Evolutionary conservation across 2,113 vertebrate species (phyloP).

Genomic region (Myrmecobius fasciatus): DNA sequence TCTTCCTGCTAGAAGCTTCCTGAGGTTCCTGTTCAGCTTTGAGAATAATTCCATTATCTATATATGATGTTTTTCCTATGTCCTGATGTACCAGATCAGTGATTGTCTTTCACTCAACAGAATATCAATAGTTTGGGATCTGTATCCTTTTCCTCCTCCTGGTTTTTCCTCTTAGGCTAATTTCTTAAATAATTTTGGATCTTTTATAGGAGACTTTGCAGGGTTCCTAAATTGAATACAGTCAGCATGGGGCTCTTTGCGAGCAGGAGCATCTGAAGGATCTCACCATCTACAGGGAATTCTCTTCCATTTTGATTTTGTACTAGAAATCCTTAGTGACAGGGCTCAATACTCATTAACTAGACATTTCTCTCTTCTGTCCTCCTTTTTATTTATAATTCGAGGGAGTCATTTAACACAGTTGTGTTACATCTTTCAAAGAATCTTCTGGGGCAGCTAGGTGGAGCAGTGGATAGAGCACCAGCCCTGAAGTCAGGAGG

Average conservation of each 20-base stretch:
- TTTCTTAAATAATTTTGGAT: background rate
- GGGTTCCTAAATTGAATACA: background rate
- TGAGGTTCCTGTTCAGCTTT: background rate
- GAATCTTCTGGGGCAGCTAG: too few relatives aligned
- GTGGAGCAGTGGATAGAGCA: too few relatives aligned
- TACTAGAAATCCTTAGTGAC: background rate
- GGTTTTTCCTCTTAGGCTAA: background rate
- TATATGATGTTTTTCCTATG: background rate
- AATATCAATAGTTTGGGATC: background rate
- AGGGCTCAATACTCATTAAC: background rate
- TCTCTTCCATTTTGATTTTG: background rate
- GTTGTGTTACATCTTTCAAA: background rate
- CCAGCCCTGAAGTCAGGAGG: too few relatives aligned
- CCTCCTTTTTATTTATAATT: background rate
- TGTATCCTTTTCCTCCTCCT: background rate
- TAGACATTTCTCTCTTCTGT: background rate
- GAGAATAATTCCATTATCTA: background rate
- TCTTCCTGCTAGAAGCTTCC: background rate
- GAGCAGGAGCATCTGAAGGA: too few relatives aligned
- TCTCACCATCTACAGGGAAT: too few relatives aligned
- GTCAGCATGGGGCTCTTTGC: too few relatives aligned
- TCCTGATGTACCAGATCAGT: background rate
- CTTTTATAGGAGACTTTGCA: background rate
- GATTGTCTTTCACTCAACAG: background rate
- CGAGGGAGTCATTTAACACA: background rate